Evolutionary conservation across 1,140 invertebrate genomes (phyloP), one percentile per base, ranked within the genome.

Genomic region (Adelges cooleyi): DNA sequence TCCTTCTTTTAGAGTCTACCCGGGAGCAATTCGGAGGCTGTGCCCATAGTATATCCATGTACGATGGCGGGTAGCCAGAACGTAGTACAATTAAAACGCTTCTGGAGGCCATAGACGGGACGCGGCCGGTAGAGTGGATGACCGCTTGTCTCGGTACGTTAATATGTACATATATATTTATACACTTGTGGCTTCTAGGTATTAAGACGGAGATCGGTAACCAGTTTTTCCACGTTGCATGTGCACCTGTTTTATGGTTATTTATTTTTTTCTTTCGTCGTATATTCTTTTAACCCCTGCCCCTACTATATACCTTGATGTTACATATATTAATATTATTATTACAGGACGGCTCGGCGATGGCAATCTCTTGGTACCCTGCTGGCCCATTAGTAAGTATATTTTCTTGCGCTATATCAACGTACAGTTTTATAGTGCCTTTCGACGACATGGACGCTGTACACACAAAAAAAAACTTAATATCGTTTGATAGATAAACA

Each of bases 241-340:
- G 40, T 62, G 42, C 56, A 48, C 56, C 56, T 48, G 56, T 62
- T 62, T 62, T 62, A 8, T 27, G 20, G 5, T 23, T 51, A 17
- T 27, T 27, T n/a, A n/a, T n/a, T 48, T 48, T n/a, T n/a, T 33
- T 56, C 40, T 59, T 59, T 46, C 9, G 36, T 46, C 38, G 5
- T 59, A 40, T 54, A 44, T 59, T 59, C 40, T 44, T 59, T 59
- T 46, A 33, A 11, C 29, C 29, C 29, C 29, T n/a, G 11, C 29
- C 11, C 11, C 29, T 6, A 11, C 29, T 33, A n/a, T n/a, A 18
- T 22, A 40, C 42, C 20, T 42, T 40, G n/a, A 42, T 59, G 54
- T 59, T 59, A 59, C 54, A 59, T 18, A 59, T 42, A 42, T n/a
- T n/a, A n/a, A n/a, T n/a, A 42, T 56, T 56, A 56, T 59, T 59